Evolutionary conservation across 1,140 invertebrate species (phyloP).

Genomic region (Antheraea pernyi): DNA sequence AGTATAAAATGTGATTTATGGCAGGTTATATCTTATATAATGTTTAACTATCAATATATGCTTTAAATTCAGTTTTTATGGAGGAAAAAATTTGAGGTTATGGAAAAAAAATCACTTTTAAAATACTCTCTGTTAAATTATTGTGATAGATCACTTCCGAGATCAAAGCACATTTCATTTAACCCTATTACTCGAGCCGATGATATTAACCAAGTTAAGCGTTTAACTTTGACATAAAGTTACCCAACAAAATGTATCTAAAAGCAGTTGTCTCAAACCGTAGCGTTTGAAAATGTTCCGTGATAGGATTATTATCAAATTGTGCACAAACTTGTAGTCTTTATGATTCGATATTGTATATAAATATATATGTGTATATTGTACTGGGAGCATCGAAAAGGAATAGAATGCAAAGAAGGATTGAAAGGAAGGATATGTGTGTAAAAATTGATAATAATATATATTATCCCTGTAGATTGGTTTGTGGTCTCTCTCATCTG

Average conservation of each 20-base stretch:
- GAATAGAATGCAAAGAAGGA: no score
- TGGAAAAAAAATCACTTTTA: no score
- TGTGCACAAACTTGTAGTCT: neutral
- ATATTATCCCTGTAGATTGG: no score
- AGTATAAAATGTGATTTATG: no score
- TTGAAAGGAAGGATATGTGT: no score
- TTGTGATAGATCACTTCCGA: neutral
- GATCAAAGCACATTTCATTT: neutral
- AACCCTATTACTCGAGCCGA: neutral
- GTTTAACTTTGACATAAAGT: slow-evolving; percentile 1
- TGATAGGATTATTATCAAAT: neutral
- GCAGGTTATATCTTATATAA: no score
- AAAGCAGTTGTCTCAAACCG: neutral
- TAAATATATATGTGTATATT: neutral
- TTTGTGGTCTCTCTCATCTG: no score
- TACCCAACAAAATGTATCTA: neutral
- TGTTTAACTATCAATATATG: no score
- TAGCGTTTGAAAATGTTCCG: neutral
- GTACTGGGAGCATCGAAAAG: neutral
- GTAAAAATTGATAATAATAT: no score
- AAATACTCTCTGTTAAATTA: no score
- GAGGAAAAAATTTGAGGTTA: no score
- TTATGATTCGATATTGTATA: neutral
- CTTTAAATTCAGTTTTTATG: no score
- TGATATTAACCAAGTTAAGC: neutral